Percentiles rank a stretch among this genome's conserved stretches.
phyloP scores from a whole-genome alignment of 1,140 invertebrate species.

The Penaeus indicus region DNA sequence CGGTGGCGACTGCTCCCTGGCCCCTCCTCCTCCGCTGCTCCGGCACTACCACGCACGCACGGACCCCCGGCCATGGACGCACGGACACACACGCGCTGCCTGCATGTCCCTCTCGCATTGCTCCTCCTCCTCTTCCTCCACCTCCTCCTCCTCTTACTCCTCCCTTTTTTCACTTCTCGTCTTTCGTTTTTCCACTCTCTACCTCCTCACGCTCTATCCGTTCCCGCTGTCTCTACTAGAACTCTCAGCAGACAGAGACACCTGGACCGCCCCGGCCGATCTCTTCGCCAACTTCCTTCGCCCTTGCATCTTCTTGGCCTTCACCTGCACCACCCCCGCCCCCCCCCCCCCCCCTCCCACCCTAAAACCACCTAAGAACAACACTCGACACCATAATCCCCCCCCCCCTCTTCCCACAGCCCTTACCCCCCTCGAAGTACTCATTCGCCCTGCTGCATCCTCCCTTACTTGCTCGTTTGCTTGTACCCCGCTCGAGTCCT shows the following conservation, averaged over 20 bases:
- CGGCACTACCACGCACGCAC: slow-evolving; percentile 52
- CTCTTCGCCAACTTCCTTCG: slow-evolving; percentile 33
- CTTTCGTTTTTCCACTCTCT: too few species aligned
- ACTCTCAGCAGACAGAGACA: background rate
- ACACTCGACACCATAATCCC: background rate
- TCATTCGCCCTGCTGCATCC: too few species aligned
- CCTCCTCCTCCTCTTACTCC: too few species aligned
- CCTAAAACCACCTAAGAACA: background rate
- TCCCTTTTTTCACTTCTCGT: too few species aligned
- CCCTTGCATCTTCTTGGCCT: too few species aligned
- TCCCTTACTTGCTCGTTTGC: too few species aligned
- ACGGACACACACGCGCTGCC: slow-evolving; percentile 40
- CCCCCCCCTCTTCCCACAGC: background rate
- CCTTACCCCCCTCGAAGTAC: too few species aligned
- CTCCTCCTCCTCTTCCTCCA: too few species aligned
- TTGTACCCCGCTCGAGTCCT: too few species aligned
- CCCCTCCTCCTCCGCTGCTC: slow-evolving; percentile 56
- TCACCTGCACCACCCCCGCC: background rate
- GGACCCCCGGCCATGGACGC: slow-evolving; percentile 41
- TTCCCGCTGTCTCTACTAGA: too few species aligned
- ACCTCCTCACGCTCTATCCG: too few species aligned
- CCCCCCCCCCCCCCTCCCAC: slow-evolving; percentile 10
- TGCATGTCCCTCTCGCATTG: too few species aligned
- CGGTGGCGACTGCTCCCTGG: slow-evolving; percentile 55
- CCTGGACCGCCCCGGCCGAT: background rate